These are phyloP conservation scores for Dermochelys coriacea DNA, from an alignment of 2,797 vertebrate genomes.

Conservation along the genomic window DNA sequence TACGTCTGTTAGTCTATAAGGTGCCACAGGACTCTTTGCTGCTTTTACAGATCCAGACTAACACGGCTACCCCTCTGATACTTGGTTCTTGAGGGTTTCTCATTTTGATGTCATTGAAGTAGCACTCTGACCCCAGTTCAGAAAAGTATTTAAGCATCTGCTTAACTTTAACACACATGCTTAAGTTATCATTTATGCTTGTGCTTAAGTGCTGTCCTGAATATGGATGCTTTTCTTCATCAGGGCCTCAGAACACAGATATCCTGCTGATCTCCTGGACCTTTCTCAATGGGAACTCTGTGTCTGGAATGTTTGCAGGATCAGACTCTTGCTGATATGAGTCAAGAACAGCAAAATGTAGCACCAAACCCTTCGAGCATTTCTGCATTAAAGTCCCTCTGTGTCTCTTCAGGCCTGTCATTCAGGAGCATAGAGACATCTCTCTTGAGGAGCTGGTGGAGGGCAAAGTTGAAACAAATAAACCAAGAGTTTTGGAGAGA, in stretches of 20 bases:
- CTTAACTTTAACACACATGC: background rate
- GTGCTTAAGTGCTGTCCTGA: accelerated
- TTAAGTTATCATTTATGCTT: accelerated
- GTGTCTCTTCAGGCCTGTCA: background rate
- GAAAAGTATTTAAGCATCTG: accelerated
- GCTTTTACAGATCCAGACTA: too few species aligned
- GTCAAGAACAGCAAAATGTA: background rate
- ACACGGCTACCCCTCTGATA: too few species aligned
- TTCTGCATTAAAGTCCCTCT: accelerated
- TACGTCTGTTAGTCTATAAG: too few species aligned
- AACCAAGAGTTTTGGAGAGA: background rate
- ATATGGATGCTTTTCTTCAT: background rate
- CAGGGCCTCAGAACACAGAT: background rate
- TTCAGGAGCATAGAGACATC: background rate
- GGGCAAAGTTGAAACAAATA: background rate
- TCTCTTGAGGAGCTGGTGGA: background rate
- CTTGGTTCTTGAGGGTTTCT: background rate
- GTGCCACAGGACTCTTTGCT: too few species aligned
- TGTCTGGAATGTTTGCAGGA: background rate
- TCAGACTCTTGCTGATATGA: background rate
- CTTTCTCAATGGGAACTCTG: background rate
- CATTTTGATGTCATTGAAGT: background rate
- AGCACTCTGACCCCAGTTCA: accelerated
- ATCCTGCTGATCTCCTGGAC: background rate
- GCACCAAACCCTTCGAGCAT: background rate